phyloP scores from a whole-genome alignment of 2,113 vertebrate species.

The Nibea albiflora region DNA sequence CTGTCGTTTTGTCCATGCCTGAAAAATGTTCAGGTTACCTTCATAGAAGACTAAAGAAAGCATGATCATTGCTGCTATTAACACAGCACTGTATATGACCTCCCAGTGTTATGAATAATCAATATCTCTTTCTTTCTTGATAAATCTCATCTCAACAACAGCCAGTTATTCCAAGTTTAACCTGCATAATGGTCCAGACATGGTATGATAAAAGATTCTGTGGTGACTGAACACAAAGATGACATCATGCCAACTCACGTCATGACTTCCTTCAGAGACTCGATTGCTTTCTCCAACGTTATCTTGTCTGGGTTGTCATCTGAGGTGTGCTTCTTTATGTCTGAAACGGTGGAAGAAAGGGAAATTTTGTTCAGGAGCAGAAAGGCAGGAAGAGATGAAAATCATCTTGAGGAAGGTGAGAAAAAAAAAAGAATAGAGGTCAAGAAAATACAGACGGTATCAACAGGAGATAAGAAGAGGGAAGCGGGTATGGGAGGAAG shows the following conservation, averaged over 20 bases:
- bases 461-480: slow-evolving; percentile 9
- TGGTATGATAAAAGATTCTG: neutral
- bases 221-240: neutral
- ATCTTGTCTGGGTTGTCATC: slow-evolving; percentile 97
- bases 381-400: slow-evolving; percentile 7
- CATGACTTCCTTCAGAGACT: slow-evolving; percentile 98
- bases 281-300: slow-evolving; percentile 94
- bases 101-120: neutral
- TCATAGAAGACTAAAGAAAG: too few relatives aligned
- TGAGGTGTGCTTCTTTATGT: slow-evolving; percentile 96
- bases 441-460: slow-evolving; percentile 10
- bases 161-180: neutral
- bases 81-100: neutral
- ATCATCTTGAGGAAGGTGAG: neutral
- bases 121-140: too few relatives aligned
- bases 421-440: neutral
- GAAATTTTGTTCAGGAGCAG: neutral
- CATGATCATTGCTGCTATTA: too few relatives aligned
- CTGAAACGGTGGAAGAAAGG: slow-evolving; percentile 74
- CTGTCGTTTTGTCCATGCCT: too few relatives aligned
- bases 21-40: too few relatives aligned
- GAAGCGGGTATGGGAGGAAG: neutral
- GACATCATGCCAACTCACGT: slow-evolving; percentile 88
- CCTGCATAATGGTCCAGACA: neutral
- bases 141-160: neutral